Base-by-base conservation (phyloP, 2,888 invertebrate species). In the Drosophila hamatofila region DNA sequence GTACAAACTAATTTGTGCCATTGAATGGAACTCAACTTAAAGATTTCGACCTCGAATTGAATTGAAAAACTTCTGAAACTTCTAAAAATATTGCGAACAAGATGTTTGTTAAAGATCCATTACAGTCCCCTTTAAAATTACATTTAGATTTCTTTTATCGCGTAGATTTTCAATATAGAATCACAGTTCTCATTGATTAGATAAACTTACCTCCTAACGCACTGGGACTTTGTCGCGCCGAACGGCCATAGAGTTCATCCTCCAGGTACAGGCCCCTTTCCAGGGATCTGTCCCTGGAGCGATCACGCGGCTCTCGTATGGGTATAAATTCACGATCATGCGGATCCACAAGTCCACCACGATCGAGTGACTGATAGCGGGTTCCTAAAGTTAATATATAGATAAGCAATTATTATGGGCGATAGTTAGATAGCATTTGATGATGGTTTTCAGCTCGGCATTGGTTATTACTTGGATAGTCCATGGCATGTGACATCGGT, bases 301-400 rank as follows among this genome's bases (percentile, higher is more conserved):
- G 94, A 89, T 95, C 95, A 91, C 96, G 92, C 93, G 96, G 94
- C 93, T 97, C 95, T 90, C 97, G 94, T 79, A 96, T 96, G 74
- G 97, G 97, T 84, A 97, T 95, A 94, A 97, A 97, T 93, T 97
- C 97, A 84, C 97, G 95, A 92, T 97, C 97, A 92, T 96, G 96
- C 66, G 94, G 92, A 93, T 96, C 96, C 80, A 96, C 95, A 89
- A 96, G 95, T 49, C 94, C 95, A 64, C 95, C 95, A 72, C 95
- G 93, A 92, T 95, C 95, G 88, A 97, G 94, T 84, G 96, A 96
- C 89, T 96, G 96, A 94, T 96, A 96, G 80, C 93, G 91, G 82
- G 92, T 92, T 89, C 92, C 92, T 92, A 23, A 16, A 30, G 23
- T 33, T n/a, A n/a, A 46, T 16, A 14, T 16, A 23, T 11, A 51